A percentile compares a stretch with the other conserved stretches of the same genome.
phyloP scores from a whole-genome alignment of 2,113 vertebrate genomes.

The Nesogale talazaci region DNA sequence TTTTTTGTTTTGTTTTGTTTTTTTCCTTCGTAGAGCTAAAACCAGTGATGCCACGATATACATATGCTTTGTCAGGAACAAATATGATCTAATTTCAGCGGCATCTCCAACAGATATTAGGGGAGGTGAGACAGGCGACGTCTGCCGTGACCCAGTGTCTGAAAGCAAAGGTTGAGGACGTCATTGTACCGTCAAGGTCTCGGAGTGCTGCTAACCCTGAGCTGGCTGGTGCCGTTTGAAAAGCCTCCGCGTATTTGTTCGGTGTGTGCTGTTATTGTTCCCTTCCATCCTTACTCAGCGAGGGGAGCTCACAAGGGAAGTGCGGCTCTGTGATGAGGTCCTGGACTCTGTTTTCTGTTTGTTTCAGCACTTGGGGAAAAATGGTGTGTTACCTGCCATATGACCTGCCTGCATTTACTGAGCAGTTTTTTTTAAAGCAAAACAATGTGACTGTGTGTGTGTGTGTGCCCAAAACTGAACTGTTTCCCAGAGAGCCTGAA shows the following conservation, averaged over 20 bases:
- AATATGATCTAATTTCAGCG: conserved; percentile 76
- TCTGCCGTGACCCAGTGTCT: conserved; percentile 74
- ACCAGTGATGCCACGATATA: conserved; percentile 69
- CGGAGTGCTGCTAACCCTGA: conserved; percentile 37
- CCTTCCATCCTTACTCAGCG: conserved; percentile 77
- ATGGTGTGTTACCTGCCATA: conserved; percentile 64
- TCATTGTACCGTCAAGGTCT: conserved; percentile 58
- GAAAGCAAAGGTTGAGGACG: conserved; percentile 67
- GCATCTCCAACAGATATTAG: conserved; percentile 66
- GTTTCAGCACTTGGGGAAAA: conserved; percentile 71
- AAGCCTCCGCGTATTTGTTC: conserved; percentile 73
- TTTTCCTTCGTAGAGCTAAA: conserved; percentile 74
- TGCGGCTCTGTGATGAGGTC: conserved; percentile 68
- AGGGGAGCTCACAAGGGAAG: conserved; percentile 76
- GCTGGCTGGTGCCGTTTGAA: conserved; percentile 36
- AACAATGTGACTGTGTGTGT: conserved; percentile 69
- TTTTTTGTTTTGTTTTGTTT: conserved; percentile 55
- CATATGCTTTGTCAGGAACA: conserved; percentile 68
- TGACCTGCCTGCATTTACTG: conserved; percentile 67
- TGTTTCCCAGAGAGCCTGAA: conserved; percentile 50
- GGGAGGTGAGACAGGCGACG: conserved; percentile 51
- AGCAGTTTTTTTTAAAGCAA: conserved; percentile 67
- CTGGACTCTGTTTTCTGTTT: conserved; percentile 83
- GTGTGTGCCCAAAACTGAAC: conserved; percentile 63
- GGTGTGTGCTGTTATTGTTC: conserved; percentile 59